Evolutionary conservation across 64 coral and sea anemone species (phyloP).

Genomic region (Hydrozoanthus tunicans): DNA sequence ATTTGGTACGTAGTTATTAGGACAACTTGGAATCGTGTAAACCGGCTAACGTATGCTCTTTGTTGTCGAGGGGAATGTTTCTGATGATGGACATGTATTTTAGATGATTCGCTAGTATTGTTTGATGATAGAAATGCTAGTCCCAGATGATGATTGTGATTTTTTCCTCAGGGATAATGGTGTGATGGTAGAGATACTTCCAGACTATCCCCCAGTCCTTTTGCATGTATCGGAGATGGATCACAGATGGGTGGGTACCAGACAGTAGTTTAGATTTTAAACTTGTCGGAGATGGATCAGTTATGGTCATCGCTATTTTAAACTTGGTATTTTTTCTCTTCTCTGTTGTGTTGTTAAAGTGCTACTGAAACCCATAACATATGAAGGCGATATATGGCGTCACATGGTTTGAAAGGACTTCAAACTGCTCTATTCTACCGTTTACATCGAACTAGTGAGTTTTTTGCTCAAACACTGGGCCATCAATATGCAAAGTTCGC

Average conservation of each 20-base stretch:
- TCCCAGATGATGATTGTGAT: neutral
- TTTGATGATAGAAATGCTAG: too few relatives aligned
- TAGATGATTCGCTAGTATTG: neutral
- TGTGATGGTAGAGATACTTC: slow-evolving; percentile 79
- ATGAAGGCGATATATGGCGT: too few relatives aligned
- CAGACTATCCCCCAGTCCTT: slow-evolving; percentile 66
- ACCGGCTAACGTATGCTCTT: too few relatives aligned
- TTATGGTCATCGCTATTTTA: too few relatives aligned
- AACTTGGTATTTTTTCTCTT: neutral
- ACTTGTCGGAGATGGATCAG: neutral
- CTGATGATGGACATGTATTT: neutral
- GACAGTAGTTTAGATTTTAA: neutral
- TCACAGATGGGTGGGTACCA: slow-evolving; percentile 67
- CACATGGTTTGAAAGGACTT: too few relatives aligned
- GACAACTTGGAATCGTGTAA: neutral
- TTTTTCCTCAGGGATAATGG: slow-evolving; percentile 69
- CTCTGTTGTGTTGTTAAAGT: too few relatives aligned
- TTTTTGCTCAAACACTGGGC: too few relatives aligned
- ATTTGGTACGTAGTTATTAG: neutral
- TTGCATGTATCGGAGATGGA: slow-evolving; percentile 80
- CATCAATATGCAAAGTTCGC: too few relatives aligned
- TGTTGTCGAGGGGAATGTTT: neutral
- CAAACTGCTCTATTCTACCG: too few relatives aligned
- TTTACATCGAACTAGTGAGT: too few relatives aligned
- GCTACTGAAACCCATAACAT: neutral